Conservation (phyloP, 2,113 vertebrate species). For the Notothenia coriiceps region DNA sequence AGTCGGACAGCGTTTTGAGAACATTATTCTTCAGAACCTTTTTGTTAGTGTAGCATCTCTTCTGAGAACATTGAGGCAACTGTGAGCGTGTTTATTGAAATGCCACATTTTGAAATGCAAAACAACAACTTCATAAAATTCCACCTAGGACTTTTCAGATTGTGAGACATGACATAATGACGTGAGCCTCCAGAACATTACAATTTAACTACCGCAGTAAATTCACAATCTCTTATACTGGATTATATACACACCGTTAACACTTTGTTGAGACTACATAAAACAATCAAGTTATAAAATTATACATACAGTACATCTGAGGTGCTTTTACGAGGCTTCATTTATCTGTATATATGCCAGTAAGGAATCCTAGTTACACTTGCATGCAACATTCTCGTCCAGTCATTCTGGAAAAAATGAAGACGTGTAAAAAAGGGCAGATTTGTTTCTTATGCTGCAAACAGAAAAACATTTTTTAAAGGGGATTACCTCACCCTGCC, state of each 20-base stretch:
- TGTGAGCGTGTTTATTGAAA: conserved; percentile 36
- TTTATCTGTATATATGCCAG: conserved; percentile 45
- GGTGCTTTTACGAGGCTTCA: conserved; percentile 51
- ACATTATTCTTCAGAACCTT: conserved; percentile 16
- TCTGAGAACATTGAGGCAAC: conserved; percentile 37
- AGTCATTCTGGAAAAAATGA: conserved; percentile 30
- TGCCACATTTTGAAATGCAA: conserved; percentile 62
- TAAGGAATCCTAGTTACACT: conserved; percentile 45
- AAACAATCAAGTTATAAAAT: conserved; percentile 60
- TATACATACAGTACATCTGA: conserved; percentile 56
- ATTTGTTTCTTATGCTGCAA: conserved; percentile 16
- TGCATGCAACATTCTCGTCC: conserved; percentile 60
- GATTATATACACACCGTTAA: conserved; percentile 28
- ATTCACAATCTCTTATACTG: conserved; percentile 44
- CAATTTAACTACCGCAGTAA: conserved; percentile 10
- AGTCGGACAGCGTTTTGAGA: conserved; percentile 27
- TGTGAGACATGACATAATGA: conserved; percentile 19
- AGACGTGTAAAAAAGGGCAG: conserved; percentile 38
- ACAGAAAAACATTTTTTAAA: conserved; percentile 24
- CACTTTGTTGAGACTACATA: conserved; percentile 36
- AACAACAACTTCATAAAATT: conserved; percentile 45
- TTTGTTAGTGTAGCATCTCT: conserved; percentile 28
- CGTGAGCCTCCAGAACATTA: conserved; percentile 9
- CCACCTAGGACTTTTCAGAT: conserved; percentile 13
- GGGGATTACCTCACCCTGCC: conserved; percentile 13